Conservation (phyloP, 2,113 vertebrate genomes). For the Equus przewalskii region DNA sequence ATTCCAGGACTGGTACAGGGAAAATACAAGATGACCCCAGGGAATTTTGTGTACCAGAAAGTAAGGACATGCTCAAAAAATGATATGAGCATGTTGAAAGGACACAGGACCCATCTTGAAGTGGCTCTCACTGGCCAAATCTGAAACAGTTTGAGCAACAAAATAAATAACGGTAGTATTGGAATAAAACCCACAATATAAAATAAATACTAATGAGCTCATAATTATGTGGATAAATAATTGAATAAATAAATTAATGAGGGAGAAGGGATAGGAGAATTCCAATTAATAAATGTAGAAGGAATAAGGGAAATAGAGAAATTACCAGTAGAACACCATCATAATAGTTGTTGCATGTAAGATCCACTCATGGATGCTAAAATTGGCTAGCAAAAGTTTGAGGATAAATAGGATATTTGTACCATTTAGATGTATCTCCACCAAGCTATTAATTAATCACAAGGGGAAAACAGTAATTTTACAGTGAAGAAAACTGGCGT, state of each 20-base stretch:
- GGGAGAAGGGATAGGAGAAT: background rate
- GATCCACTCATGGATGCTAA: background rate
- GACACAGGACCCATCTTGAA: background rate
- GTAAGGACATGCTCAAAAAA: background rate
- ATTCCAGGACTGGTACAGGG: background rate
- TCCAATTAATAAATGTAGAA: background rate
- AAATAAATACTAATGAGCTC: background rate
- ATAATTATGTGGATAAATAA: background rate
- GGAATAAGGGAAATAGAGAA: background rate
- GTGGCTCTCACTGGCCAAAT: background rate
- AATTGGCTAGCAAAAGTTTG: background rate
- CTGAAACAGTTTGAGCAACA: background rate
- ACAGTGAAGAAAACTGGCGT: background rate
- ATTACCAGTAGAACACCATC: background rate
- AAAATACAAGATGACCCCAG: background rate
- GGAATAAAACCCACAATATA: background rate
- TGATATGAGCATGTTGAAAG: background rate
- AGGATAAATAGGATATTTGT: background rate
- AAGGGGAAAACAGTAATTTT: background rate
- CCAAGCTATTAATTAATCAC: background rate
- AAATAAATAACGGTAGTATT: background rate
- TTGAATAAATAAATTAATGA: background rate
- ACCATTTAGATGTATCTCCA: background rate
- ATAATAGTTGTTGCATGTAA: background rate
- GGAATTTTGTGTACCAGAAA: background rate